Conservation (phyloP, 2,888 invertebrate species). For the Drosophila pseudotalamancana region DNA sequence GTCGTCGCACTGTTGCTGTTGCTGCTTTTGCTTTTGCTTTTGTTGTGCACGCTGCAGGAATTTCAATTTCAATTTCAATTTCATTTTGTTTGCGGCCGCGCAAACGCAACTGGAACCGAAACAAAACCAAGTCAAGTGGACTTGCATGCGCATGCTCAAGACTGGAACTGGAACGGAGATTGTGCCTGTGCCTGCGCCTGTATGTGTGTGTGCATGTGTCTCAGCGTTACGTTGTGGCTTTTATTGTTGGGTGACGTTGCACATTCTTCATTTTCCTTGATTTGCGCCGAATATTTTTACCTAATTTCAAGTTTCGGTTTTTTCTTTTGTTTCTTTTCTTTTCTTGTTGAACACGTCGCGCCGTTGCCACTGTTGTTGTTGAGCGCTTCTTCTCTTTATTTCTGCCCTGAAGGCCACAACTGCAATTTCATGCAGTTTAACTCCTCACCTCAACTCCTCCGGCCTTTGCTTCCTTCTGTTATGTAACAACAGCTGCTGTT, state of each 20-base stretch:
- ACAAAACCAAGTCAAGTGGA: slow-evolving; percentile 62
- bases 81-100: slow-evolving; percentile 19
- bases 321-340: slow-evolving; percentile 16
- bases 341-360: slow-evolving; percentile 45
- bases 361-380: slow-evolving; percentile 22
- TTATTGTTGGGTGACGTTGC: slow-evolving; percentile 58
- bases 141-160: slow-evolving; percentile 9
- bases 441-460: slow-evolving; percentile 1
- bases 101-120: slow-evolving; percentile 17
- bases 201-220: too few relatives aligned
- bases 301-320: slow-evolving; percentile 60
- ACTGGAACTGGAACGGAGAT: not conserved
- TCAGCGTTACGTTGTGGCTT: slow-evolving; percentile 39
- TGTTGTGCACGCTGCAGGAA: slow-evolving; percentile 64
- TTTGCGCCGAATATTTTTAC: slow-evolving; percentile 43
- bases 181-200: slow-evolving; percentile 15
- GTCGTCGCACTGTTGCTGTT: slow-evolving; percentile 24
- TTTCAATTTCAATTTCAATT: slow-evolving; percentile 74
- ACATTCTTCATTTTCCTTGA: slow-evolving; percentile 65
- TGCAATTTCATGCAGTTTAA: slow-evolving; percentile 56
- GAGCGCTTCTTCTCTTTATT: slow-evolving; percentile 42
- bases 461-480: slow-evolving; percentile 13
- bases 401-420: slow-evolving; percentile 56
- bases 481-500: slow-evolving; percentile 36
- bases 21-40: slow-evolving; percentile 56